These are phyloP conservation scores for Chamaetylas fuelleborni DNA, from an alignment of 2,113 vertebrate species.

Conservation along the genomic window DNA sequence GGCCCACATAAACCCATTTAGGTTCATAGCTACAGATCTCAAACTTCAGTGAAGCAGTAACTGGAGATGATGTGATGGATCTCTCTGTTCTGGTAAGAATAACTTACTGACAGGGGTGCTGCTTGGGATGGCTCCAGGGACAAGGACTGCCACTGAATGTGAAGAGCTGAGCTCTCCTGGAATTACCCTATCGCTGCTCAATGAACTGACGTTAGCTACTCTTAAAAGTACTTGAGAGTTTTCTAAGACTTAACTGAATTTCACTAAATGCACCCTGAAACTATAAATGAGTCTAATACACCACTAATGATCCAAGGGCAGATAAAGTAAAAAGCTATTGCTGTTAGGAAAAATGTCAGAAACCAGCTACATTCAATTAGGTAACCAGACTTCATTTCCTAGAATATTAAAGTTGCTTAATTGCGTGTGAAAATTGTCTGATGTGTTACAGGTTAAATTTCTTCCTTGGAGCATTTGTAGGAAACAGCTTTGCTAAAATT, in stretches of 20 bases:
- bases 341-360: constrained; percentile 5
- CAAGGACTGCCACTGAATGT: background rate
- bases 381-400: constrained; percentile 41
- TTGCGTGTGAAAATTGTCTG: constrained; percentile 42
- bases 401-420: constrained; percentile 27
- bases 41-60: background rate
- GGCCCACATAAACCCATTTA: background rate
- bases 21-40: background rate
- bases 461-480: background rate
- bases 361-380: constrained; percentile 27
- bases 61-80: background rate
- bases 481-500: background rate
- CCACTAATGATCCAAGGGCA: background rate
- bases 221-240: background rate
- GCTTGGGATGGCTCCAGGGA: background rate
- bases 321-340: background rate
- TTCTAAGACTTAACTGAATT: constrained; percentile 8
- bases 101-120: background rate
- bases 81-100: background rate
- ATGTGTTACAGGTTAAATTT: constrained; percentile 10
- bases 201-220: background rate
- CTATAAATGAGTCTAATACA: background rate
- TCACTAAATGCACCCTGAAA: background rate
- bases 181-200: background rate
- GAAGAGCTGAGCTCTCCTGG: background rate